Percentiles rank a stretch among this genome's conserved stretches.
These are phyloP conservation scores for Megalonaias nervosa DNA, from an alignment of 1,140 invertebrate species.

Conservation along the genomic window DNA sequence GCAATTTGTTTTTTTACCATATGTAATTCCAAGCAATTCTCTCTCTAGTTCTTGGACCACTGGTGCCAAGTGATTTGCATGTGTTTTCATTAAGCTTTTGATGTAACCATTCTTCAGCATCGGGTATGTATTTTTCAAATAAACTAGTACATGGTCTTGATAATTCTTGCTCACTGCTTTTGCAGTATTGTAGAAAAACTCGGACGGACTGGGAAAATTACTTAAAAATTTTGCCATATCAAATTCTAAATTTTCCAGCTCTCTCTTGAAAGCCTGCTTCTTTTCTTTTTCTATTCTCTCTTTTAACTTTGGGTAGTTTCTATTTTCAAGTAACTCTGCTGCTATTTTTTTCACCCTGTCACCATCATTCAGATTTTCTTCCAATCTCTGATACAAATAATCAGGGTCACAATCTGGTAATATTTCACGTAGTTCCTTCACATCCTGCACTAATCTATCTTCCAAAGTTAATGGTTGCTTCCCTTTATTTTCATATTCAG, in stretches of 20 bases:
- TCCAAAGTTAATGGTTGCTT: conserved; percentile 23
- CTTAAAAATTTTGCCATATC: conserved; percentile 74
- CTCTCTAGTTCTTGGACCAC: conserved; percentile 49
- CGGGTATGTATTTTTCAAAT: conserved; percentile 63
- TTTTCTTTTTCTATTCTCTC: conserved; percentile 65
- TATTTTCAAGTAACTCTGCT: conserved; percentile 68
- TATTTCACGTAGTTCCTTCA: conserved; percentile 64
- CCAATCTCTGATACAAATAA: conserved; percentile 71
- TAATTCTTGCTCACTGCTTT: conserved; percentile 66
- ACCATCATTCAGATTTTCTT: conserved; percentile 33
- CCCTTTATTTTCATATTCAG: conserved; percentile 19
- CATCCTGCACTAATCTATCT: conserved; percentile 71
- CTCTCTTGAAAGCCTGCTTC: conserved; percentile 49
- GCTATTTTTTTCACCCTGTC: conserved; percentile 55
- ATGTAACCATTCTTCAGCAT: conserved; percentile 61
- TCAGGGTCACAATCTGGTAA: conserved; percentile 74
- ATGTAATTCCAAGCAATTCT: conserved; percentile 7
- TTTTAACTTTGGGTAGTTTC: conserved; percentile 74
- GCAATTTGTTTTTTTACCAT: conserved; percentile 24
- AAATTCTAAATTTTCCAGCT: conserved; percentile 65
- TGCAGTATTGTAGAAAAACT: conserved; percentile 71
- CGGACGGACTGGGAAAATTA: conserved; percentile 75
- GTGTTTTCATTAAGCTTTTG: conserved; percentile 51
- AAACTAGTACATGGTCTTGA: conserved; percentile 57
- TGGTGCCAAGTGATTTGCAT: conserved; percentile 62